These are phyloP conservation scores for Drosophila fuyamai DNA, from an alignment of 1,140 invertebrate species.

Conservation along the genomic window DNA sequence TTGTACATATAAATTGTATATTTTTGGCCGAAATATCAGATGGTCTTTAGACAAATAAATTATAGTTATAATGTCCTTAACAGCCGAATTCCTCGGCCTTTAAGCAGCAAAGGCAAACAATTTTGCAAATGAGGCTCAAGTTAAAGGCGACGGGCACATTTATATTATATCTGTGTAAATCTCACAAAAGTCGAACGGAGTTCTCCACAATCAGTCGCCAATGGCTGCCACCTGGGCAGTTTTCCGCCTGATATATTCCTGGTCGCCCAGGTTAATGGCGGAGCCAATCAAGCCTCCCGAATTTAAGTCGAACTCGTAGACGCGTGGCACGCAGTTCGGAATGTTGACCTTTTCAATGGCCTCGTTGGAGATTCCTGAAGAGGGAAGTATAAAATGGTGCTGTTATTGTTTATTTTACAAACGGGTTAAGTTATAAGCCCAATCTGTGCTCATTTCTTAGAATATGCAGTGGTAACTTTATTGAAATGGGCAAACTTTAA, in stretches of 20 bases:
- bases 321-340: slow-evolving; percentile 90
- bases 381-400: not conserved
- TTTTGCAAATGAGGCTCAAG: not conserved
- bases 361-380: slow-evolving; percentile 87
- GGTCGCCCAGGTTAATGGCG: slow-evolving; percentile 88
- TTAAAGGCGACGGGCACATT: not conserved
- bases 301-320: slow-evolving; percentile 88
- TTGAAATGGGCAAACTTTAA: too few relatives aligned
- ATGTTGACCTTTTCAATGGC: slow-evolving; percentile 89
- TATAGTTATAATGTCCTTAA: slow-evolving; percentile 18
- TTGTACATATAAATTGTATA: slow-evolving; percentile 32
- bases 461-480: too few relatives aligned
- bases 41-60: slow-evolving; percentile 26
- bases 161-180: slow-evolving; percentile 5
- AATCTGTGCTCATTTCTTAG: too few relatives aligned
- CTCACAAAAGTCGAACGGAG: slow-evolving; percentile 14
- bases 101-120: slow-evolving; percentile 4
- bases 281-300: slow-evolving; percentile 87
- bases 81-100: not conserved
- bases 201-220: slow-evolving; percentile 53
- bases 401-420: too few relatives aligned
- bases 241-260: slow-evolving; percentile 88
- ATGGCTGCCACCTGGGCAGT: slow-evolving; percentile 85
- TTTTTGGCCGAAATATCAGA: slow-evolving; percentile 47
- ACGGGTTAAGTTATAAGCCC: too few relatives aligned